phyloP scores from a whole-genome alignment of 2,888 invertebrate species.

The Hirtodrosophila alboralis region DNA sequence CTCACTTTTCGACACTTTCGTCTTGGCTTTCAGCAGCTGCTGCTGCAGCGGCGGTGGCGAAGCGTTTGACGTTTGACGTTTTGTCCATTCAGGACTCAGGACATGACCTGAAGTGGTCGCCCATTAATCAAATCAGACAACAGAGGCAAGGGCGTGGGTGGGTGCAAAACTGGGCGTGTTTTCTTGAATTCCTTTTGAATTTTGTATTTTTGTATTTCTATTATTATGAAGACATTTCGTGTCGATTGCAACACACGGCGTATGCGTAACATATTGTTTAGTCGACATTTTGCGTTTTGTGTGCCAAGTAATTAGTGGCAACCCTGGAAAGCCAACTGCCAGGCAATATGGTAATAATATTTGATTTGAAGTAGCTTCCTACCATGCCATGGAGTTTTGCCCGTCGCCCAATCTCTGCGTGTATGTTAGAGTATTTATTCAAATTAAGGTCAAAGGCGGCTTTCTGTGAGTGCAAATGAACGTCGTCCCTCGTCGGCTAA shows the following conservation, averaged over 20 bases:
- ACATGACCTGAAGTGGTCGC: slow-evolving; percentile 46
- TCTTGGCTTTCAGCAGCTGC: slow-evolving; percentile 24
- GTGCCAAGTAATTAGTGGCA: slow-evolving; percentile 69
- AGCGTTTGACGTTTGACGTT: slow-evolving; percentile 47
- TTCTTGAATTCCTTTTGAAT: slow-evolving; percentile 55
- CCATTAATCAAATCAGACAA: slow-evolving; percentile 70
- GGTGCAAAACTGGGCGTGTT: slow-evolving; percentile 49
- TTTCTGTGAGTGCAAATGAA: neutral
- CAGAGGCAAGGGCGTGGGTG: neutral
- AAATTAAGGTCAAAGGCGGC: slow-evolving; percentile 72
- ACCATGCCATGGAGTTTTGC: slow-evolving; percentile 26
- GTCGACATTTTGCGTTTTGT: slow-evolving; percentile 48
- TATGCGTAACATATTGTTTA: slow-evolving; percentile 52
- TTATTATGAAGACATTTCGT: slow-evolving; percentile 69
- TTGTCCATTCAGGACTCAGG: slow-evolving; percentile 31
- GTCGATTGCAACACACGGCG: slow-evolving; percentile 52
- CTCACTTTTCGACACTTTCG: slow-evolving; percentile 75
- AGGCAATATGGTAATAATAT: slow-evolving; percentile 54
- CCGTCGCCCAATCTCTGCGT: slow-evolving; percentile 53
- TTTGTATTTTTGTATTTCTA: slow-evolving; percentile 55
- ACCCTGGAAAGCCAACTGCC: slow-evolving; percentile 13
- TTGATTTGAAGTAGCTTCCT: slow-evolving; percentile 56
- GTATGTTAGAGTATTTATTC: slow-evolving; percentile 59
- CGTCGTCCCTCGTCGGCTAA: slow-evolving; percentile 32
- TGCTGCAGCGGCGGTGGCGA: slow-evolving; percentile 8